phyloP scores from a whole-genome alignment of 2,888 invertebrate genomes.

The Gandaritis pyraliata region DNA sequence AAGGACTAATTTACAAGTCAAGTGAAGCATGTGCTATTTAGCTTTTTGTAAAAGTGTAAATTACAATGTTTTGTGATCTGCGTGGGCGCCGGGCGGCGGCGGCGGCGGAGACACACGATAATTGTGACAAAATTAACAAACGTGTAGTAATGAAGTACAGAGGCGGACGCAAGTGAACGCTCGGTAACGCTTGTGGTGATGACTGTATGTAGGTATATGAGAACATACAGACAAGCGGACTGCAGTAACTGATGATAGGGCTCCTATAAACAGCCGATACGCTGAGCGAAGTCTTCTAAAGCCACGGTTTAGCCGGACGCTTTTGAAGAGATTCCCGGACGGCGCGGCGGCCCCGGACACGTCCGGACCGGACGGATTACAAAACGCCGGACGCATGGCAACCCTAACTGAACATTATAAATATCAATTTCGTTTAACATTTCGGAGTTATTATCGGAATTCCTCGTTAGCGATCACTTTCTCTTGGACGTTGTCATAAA shows the following conservation, averaged over 20 bases:
- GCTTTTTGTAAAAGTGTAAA: neutral
- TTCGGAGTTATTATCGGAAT: neutral
- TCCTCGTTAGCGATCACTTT: slow-evolving; percentile 2
- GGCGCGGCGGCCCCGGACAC: too few relatives aligned
- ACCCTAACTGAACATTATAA: neutral
- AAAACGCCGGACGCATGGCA: too few relatives aligned
- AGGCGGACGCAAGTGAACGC: neutral
- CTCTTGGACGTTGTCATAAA: neutral
- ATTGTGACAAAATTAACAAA: slow-evolving; percentile 17
- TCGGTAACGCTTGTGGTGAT: too few relatives aligned
- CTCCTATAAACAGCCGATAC: too few relatives aligned
- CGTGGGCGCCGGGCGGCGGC: slow-evolving; percentile 2
- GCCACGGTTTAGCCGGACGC: too few relatives aligned
- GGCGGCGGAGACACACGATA: neutral
- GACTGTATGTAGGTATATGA: too few relatives aligned
- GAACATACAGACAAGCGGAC: too few relatives aligned
- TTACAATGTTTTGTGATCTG: neutral
- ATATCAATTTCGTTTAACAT: neutral
- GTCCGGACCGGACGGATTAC: too few relatives aligned
- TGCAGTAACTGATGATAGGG: too few relatives aligned
- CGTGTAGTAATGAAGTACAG: slow-evolving; percentile 11
- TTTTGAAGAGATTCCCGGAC: too few relatives aligned
- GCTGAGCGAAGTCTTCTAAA: too few relatives aligned
- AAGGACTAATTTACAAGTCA: neutral
- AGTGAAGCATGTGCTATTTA: neutral